These are phyloP conservation scores for Drosophila colorata DNA, from an alignment of 2,888 invertebrate species.

Conservation along the genomic window DNA sequence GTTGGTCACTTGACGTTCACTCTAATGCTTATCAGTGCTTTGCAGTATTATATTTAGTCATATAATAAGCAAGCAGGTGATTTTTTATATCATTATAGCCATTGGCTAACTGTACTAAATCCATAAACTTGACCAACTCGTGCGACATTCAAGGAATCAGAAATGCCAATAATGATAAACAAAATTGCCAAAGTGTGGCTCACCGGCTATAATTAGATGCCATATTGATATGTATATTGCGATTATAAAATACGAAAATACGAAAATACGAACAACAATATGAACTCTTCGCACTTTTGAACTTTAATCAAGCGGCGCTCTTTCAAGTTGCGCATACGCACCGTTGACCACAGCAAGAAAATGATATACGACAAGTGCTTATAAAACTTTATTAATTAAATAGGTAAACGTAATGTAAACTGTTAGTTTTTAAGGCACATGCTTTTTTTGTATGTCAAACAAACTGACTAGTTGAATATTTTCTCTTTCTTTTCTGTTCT, in stretches of 20 bases:
- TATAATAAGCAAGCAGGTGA: conserved; percentile 25
- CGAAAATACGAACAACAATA: neutral
- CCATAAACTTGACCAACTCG: conserved; percentile 38
- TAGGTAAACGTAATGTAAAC: conserved; percentile 40
- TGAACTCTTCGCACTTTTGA: conserved; percentile 39
- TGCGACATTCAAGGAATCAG: conserved; percentile 37
- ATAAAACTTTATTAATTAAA: conserved; percentile 56
- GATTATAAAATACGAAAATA: conserved; percentile 21
- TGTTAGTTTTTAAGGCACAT: conserved; percentile 55
- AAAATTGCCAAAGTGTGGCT: conserved; percentile 15
- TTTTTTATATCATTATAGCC: conserved; percentile 12
- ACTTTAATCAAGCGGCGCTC: conserved; percentile 23
- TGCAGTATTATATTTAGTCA: conserved; percentile 50
- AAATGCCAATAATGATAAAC: conserved; percentile 41
- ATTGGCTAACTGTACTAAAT: conserved; percentile 14
- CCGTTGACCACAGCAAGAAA: neutral
- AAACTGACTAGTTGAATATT: conserved; percentile 67
- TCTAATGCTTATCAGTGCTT: conserved; percentile 59
- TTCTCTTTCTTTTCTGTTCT: neutral
- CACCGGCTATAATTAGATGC: conserved; percentile 56
- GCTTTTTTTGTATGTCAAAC: conserved; percentile 62
- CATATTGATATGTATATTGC: conserved; percentile 15
- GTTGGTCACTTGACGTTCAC: conserved; percentile 55
- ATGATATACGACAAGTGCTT: conserved; percentile 20
- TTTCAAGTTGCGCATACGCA: conserved; percentile 54